Evolutionary conservation across 2,888 invertebrate species (phyloP).

Genomic region (Hydrotaea cyrtoneurina): DNA sequence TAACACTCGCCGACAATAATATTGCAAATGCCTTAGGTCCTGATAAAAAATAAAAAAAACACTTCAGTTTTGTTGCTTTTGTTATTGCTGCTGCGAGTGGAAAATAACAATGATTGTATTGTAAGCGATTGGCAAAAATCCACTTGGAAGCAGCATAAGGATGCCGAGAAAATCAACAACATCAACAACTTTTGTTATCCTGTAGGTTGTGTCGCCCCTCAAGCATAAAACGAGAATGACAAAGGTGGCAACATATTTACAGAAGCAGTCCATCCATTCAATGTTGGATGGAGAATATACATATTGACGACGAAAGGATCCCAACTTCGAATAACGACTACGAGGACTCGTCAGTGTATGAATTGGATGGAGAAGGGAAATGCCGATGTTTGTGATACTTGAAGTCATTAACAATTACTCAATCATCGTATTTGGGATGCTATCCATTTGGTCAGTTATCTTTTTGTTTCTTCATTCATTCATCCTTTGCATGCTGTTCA

Average conservation of each 20-base stretch:
- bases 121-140: not conserved
- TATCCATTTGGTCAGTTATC: conserved; percentile 16
- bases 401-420: conserved; percentile 6
- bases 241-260: not conserved
- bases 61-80: not conserved
- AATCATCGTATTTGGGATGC: conserved; percentile 6
- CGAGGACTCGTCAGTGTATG: not conserved
- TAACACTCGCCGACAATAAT: not conserved
- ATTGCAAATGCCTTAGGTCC: not conserved
- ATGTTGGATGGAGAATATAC: not conserved
- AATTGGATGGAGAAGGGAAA: not conserved
- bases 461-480: not conserved
- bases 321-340: not conserved
- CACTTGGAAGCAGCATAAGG: not conserved
- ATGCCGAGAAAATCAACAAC: not conserved
- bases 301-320: not conserved
- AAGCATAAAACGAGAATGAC: not conserved
- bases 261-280: not conserved
- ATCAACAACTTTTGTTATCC: conserved; percentile 4
- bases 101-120: not conserved
- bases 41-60: not conserved
- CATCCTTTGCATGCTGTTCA: not conserved
- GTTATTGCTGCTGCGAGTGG: not conserved
- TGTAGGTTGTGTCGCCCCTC: no score
- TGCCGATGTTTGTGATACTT: not conserved